A percentile compares a stretch with the other conserved stretches of the same genome.
Conservation (phyloP, 2,113 vertebrate genomes). For the Myotis lucifugus region DNA sequence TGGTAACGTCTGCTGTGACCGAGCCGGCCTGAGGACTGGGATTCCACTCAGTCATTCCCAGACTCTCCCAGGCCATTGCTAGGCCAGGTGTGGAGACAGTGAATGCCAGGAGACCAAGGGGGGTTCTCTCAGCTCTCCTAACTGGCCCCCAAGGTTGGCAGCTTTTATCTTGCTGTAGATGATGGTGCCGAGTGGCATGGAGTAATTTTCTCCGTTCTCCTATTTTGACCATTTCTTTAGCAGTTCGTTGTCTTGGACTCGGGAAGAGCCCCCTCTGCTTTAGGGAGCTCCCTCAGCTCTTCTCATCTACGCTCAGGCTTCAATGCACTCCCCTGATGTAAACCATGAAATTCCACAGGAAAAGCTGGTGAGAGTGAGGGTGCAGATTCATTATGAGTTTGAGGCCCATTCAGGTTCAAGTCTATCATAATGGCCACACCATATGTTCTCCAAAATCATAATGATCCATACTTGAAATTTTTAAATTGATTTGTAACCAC, state of each 20-base stretch:
- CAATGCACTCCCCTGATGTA: rapidly evolving
- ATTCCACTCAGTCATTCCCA: neutral
- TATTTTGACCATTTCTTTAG: neutral
- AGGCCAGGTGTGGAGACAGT: neutral
- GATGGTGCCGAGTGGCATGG: neutral
- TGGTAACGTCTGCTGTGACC: neutral
- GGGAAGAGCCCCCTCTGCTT: neutral
- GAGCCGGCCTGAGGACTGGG: neutral
- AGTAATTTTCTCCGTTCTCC: neutral
- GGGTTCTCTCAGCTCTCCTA: neutral
- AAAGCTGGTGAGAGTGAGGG: neutral
- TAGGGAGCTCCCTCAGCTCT: neutral
- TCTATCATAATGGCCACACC: neutral
- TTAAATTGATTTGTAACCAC: neutral
- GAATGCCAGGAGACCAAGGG: neutral
- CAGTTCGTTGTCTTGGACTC: neutral
- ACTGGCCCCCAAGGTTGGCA: neutral
- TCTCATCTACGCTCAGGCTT: neutral
- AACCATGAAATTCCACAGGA: neutral
- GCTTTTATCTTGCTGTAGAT: neutral
- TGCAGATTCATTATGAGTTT: neutral
- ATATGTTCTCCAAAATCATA: neutral
- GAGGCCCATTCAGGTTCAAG: neutral
- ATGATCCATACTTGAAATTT: neutral
- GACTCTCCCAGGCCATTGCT: rapidly evolving